Evolutionary conservation across 2,113 vertebrate genomes (phyloP), one percentile per base, ranked within the genome.

Genomic region (Zeus faber): DNA sequence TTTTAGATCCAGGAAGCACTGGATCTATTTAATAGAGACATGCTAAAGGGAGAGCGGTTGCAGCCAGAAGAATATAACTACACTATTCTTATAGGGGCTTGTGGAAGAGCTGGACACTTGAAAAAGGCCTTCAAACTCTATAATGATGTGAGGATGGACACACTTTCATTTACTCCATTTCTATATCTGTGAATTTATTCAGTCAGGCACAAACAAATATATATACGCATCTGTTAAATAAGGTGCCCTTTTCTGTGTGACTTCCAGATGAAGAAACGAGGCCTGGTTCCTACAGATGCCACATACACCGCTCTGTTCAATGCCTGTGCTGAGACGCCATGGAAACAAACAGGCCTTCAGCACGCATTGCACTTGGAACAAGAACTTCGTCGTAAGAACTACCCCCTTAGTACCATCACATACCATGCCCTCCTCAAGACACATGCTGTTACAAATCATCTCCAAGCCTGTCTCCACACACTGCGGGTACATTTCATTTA

Each of bases 291-390:
- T 0, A 84, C 85, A 0, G 92, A 91, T 0, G 91, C 95, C 26
- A 97, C 96, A 0, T 99, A 96, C 76, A 99, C 96, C 0, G 94
- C 94, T 0, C 84, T 99, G 57, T 99, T 99, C 82, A 99, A 99
- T 0, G 94, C 93, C 58, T 99, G 97, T 2, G 93, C 96, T 0
- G 89, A 95, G 67, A 92, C 93, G 0, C 93, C 91, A 0, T 93
- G 88, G 74, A 94, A 93, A 25, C 87, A 90, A 20, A 86, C 89
- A 0, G 96, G 92, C 0, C 87, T 98, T 25, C 89, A 94, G 61
- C 89, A 89, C 0, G 94, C 94, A 0, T 60, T 95, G 61, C 92
- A 89, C 23, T 72, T 99, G 33, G 81, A 88, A 27, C 89, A 94
- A 68, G 91, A 97, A 63, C 89, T 99, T 0, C 75, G 47, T 21